Evolutionary conservation across 2,113 vertebrate species (phyloP).

Genomic region (Scatophagus argus): DNA sequence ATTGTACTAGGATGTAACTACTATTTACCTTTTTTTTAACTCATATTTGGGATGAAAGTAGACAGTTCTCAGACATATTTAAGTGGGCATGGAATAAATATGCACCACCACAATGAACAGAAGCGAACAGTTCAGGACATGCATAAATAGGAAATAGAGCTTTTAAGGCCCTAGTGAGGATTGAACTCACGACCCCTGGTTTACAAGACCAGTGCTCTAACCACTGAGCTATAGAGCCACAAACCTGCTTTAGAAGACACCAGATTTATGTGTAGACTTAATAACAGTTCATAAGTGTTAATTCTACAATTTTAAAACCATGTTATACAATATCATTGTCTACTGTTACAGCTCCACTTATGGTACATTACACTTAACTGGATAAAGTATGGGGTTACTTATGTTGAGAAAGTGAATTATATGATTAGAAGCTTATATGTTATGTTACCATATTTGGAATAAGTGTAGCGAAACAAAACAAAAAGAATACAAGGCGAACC

Average conservation of each 20-base stretch:
- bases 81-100: too few relatives aligned
- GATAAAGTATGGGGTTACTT: not conserved
- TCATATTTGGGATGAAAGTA: too few relatives aligned
- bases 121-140: too few relatives aligned
- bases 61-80: too few relatives aligned
- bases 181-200: not conserved
- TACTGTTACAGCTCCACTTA: not conserved
- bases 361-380: not conserved
- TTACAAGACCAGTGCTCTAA: not conserved
- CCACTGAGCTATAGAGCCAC: too few relatives aligned
- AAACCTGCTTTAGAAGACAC: too few relatives aligned
- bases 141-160: too few relatives aligned
- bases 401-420: slow-evolving; percentile 11
- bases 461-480: not conserved
- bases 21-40: too few relatives aligned
- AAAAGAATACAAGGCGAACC: not conserved
- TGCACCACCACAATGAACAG: too few relatives aligned
- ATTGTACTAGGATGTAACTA: too few relatives aligned
- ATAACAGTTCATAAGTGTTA: too few relatives aligned
- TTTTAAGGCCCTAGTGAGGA: not conserved
- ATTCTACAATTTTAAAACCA: slow-evolving; percentile 38
- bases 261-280: too few relatives aligned
- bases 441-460: not conserved
- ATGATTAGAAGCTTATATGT: slow-evolving; percentile 4
- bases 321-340: slow-evolving; percentile 21